phyloP scores from a whole-genome alignment of 2,113 vertebrate species.

The Centropristis striata region DNA sequence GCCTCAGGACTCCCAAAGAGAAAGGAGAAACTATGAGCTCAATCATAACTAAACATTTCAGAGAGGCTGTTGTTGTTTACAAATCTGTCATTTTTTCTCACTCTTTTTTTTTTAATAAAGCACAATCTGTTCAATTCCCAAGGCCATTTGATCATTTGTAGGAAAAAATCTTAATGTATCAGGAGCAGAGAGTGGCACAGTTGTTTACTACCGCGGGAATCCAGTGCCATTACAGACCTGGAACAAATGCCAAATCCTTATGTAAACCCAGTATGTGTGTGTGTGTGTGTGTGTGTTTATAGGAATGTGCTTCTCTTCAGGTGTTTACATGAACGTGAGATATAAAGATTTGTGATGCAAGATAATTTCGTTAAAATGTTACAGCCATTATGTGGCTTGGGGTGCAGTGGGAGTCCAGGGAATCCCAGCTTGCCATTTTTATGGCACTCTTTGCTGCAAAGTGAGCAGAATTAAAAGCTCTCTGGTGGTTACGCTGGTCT shows the following conservation, averaged over 20 bases:
- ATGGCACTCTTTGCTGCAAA: slow-evolving; percentile 67
- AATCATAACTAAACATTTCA: slow-evolving; percentile 59
- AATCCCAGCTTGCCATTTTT: slow-evolving; percentile 41
- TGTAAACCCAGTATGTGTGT: slow-evolving; percentile 50
- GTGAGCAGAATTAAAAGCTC: slow-evolving; percentile 75
- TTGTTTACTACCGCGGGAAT: slow-evolving; percentile 71
- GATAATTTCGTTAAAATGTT: slow-evolving; percentile 60
- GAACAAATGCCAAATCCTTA: slow-evolving; percentile 64
- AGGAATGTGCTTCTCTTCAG: slow-evolving; percentile 38
- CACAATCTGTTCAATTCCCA: slow-evolving; percentile 71
- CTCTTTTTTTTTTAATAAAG: slow-evolving; percentile 47
- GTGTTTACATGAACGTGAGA: slow-evolving; percentile 57
- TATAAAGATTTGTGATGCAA: slow-evolving; percentile 64
- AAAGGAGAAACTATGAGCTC: slow-evolving; percentile 46
- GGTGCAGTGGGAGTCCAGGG: slow-evolving; percentile 44
- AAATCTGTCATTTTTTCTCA: slow-evolving; percentile 63
- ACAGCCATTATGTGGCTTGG: slow-evolving; percentile 48
- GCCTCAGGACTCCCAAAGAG: slow-evolving; percentile 51
- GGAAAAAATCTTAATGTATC: slow-evolving; percentile 60
- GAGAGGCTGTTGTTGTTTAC: slow-evolving; percentile 65
- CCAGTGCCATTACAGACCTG: slow-evolving; percentile 50
- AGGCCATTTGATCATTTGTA: slow-evolving; percentile 53
- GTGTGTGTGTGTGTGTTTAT: slow-evolving; percentile 24
- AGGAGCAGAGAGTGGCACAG: slow-evolving; percentile 62
- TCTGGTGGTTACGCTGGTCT: slow-evolving; percentile 34